Evolutionary conservation across 2,797 vertebrate genomes (phyloP).

Genomic region (Iguana delicatissima): DNA sequence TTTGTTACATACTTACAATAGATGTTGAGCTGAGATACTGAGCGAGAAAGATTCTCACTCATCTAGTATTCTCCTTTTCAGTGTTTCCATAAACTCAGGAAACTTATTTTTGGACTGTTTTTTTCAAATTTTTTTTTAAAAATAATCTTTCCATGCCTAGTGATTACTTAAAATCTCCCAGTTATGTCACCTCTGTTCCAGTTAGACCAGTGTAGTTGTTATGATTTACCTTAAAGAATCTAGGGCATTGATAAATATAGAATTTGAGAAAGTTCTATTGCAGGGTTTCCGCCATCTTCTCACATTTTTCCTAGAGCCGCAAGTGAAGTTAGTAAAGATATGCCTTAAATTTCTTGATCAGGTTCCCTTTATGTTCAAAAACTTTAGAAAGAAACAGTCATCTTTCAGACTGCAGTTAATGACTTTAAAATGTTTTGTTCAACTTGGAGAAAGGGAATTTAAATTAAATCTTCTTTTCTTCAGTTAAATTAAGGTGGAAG

Average conservation of each 20-base stretch:
- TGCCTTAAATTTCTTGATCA: background rate
- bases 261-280: background rate
- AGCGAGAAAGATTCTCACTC: no score
- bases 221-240: background rate
- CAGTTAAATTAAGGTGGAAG: background rate
- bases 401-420: background rate
- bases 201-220: background rate
- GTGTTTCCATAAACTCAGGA: no score
- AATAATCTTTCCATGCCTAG: background rate
- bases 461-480: conserved; percentile 1
- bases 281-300: background rate
- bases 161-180: no score
- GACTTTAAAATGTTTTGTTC: background rate
- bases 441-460: background rate
- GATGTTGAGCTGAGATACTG: no score
- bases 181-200: no score
- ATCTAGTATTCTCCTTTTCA: no score
- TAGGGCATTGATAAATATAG: no score
- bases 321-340: background rate
- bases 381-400: background rate
- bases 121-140: background rate
- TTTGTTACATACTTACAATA: no score
- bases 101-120: no score
- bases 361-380: background rate
- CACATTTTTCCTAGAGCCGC: background rate